These are phyloP conservation scores for Heteromyza rotundicornis DNA, from an alignment of 2,888 invertebrate genomes.

Conservation along the genomic window DNA sequence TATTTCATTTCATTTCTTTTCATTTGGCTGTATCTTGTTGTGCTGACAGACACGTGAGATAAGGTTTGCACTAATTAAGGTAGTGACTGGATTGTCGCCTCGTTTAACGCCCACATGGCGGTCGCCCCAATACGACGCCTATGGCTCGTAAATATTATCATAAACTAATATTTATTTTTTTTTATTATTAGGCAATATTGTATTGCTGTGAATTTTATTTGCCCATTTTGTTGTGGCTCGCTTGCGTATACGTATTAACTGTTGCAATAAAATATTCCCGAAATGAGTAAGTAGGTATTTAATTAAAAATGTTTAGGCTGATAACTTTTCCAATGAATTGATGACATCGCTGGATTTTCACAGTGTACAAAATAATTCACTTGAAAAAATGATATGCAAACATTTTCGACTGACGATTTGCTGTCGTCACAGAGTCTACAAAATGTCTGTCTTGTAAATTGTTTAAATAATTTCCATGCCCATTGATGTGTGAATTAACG, in stretches of 20 bases:
- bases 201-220: background rate
- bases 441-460: constrained; percentile 1
- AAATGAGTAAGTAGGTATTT: background rate
- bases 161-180: background rate
- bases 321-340: background rate
- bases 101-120: too few species aligned
- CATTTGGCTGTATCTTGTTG: background rate
- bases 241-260: background rate
- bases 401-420: too few species aligned
- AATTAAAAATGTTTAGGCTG: background rate
- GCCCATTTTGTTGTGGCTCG: background rate
- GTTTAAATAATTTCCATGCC: background rate
- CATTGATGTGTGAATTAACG: background rate
- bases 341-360: too few species aligned
- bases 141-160: too few species aligned
- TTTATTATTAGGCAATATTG: background rate
- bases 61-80: background rate
- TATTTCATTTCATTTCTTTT: too few species aligned
- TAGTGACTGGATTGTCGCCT: too few species aligned
- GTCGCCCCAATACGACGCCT: too few species aligned
- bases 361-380: too few species aligned
- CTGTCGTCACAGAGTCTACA: constrained; percentile 1
- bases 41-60: background rate
- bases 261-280: background rate
- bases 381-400: too few species aligned